Base-by-base conservation (phyloP, 2,113 vertebrate genomes). In the Muntiacus muntjak region DNA sequence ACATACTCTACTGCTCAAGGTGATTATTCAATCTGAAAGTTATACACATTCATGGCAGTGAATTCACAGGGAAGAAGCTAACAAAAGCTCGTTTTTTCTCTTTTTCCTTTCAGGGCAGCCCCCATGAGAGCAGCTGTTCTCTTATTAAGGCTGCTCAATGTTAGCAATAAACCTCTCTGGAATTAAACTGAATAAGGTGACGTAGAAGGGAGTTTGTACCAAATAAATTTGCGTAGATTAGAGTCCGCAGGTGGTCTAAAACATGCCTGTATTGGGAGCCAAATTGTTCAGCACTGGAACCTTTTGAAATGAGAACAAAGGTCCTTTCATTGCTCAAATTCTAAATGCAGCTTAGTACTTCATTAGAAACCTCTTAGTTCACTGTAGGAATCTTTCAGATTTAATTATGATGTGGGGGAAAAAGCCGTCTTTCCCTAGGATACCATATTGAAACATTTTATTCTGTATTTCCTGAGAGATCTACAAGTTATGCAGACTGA, bases 221-320 rank as follows among this genome's bases (percentile, higher is more conserved):
- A 98, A 98, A 98, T 97, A 98, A 97, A 98, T 97, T 97, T 98
- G 98, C 8, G 84, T 98, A 98, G 98, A 98, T 99, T 98, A 98
- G 98, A 91, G 98, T 88, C 98, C 98, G 97, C 98, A 98, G 98
- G 99, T 99, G 99, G 98, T 97, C 98, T 98, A 0, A 98, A 98
- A 90, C 92, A 98, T 62, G 98, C 91, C 96, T 97, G 97, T 74
- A 76, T 97, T 64, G 97, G 98, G 87, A 98, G 97, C 98, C 98
- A 98, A 98, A 98, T 90, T 74, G 92, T 98, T 99, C 97, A 98
- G 98, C 97, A 86, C 97, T 98, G 98, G 97, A 98, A 98, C 97
- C 97, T 99, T 98, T 98, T 98, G 98, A 98, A 98, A 92, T 55
- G 89, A 97, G 97, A 99, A 99, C 98, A 99, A 99, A 99, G 98